Base-by-base conservation (phyloP, 2,888 invertebrate genomes). In the Hedychridium roseum region DNA sequence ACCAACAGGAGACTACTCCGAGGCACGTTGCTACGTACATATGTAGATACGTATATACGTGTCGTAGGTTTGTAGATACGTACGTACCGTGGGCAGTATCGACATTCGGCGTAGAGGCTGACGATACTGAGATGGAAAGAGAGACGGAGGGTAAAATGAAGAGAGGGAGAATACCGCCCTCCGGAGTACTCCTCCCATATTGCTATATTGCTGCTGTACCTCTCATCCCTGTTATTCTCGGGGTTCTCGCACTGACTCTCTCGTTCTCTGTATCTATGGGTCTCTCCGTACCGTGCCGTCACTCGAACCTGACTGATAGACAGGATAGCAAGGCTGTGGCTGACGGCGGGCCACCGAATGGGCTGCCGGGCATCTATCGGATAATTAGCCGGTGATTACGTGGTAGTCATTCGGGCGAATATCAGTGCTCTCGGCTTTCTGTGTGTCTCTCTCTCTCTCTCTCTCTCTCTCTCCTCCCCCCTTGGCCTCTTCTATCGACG, bases 311-410 rank as follows among this genome's bases (percentile, higher is more conserved):
- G 14, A 12, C 31, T 5, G 4, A 12, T 31, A 31, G 5, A 50
- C 41, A 50, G 36, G 46, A 43, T 45, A 59, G 55, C 50, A 49
- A 48, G 64, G 59, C 61, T 68, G 68, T 46, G 53, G 61, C 59
- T 66, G 71, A 69, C 65, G 65, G 63, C 40, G 57, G 54, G 55
- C 60, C 45, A 46, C 23, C 26, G 48, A 49, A 26, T 4, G 57
- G 50, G 63, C 70, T 74, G 57, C 66, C 58, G 72, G 71, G 71
- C 74, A 76, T 75, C 76, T 73, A 74, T 78, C 73, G 72, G 76
- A 76, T 78, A 78, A 77, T 78, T 78, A 78, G 73, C 72, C 71
- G 71, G 70, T 78, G 74, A 78, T 77, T 78, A 78, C 76, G 73
- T 72, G 71, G 72, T 66, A 76, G 67, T 69, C 74, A 73, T 74